Conservation (phyloP, 2,113 vertebrate species). For the Ariopsis seemanni region DNA sequence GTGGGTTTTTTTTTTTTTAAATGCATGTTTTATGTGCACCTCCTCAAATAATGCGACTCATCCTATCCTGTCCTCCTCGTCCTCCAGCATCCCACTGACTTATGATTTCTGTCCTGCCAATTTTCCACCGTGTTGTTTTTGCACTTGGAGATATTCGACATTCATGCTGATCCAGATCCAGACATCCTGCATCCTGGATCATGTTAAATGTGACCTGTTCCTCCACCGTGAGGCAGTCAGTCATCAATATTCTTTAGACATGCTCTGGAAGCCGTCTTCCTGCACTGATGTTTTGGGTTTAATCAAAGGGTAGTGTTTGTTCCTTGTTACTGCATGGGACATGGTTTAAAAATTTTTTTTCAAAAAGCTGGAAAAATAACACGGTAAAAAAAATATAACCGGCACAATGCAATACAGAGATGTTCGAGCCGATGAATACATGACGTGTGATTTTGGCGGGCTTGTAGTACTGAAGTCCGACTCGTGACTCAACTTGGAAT, state of each 20-base stretch:
- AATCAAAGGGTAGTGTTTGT: conserved; percentile 7
- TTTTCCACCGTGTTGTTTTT: conserved; percentile 26
- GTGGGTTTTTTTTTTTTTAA: neutral
- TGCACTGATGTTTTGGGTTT: neutral
- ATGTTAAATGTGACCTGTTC: neutral
- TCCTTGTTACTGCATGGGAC: neutral
- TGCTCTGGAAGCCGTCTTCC: neutral
- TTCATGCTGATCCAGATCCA: conserved; percentile 54
- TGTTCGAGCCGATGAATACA: neutral
- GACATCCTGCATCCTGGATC: conserved; percentile 9
- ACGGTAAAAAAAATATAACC: neutral
- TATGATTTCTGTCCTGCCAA: conserved; percentile 9
- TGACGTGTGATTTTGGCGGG: neutral
- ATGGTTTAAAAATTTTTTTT: neutral
- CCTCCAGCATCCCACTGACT: neutral
- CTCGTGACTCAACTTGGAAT: neutral
- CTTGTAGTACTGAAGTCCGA: too few relatives aligned
- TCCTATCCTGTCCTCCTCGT: neutral
- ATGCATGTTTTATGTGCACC: neutral
- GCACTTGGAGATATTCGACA: conserved; percentile 47
- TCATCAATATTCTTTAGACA: neutral
- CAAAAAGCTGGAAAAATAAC: neutral
- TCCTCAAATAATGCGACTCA: neutral
- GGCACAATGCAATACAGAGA: neutral
- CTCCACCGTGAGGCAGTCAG: conserved; percentile 7